Percentiles rank a stretch among this genome's conserved stretches.
Conservation (phyloP, 2,797 vertebrate species). For the Mus spretus region DNA sequence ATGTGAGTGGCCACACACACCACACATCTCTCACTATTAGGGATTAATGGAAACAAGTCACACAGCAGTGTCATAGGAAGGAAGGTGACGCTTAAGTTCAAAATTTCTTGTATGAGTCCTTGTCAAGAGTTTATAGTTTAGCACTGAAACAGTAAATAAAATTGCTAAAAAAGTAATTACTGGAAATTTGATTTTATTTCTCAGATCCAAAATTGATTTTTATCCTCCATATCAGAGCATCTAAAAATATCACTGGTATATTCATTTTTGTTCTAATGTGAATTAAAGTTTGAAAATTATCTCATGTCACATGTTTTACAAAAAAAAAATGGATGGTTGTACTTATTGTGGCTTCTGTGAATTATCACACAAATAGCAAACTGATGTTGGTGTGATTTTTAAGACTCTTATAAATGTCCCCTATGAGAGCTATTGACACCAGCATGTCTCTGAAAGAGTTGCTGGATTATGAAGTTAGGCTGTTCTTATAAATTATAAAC, state of each 20-base stretch:
- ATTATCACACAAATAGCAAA: background rate
- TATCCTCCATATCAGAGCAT: background rate
- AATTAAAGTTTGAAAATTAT: background rate
- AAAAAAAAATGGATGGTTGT: background rate
- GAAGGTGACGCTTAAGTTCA: background rate
- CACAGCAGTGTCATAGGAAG: background rate
- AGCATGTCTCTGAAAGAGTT: background rate
- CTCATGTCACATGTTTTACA: background rate
- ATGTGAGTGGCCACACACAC: background rate
- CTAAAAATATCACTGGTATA: background rate
- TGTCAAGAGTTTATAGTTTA: background rate
- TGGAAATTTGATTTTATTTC: background rate
- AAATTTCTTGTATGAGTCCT: background rate
- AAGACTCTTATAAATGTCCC: background rate
- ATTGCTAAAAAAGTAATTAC: background rate
- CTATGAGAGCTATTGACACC: background rate
- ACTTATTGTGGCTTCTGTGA: background rate
- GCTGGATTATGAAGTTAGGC: background rate
- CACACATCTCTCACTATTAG: background rate
- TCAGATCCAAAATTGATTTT: background rate
- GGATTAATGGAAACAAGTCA: background rate
- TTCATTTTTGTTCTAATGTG: conserved; percentile 18
- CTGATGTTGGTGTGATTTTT: background rate
- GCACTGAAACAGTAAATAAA: background rate
- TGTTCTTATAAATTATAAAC: background rate